Conservation (phyloP, 2,113 vertebrate genomes). For the Sphaerodactylus townsendi region DNA sequence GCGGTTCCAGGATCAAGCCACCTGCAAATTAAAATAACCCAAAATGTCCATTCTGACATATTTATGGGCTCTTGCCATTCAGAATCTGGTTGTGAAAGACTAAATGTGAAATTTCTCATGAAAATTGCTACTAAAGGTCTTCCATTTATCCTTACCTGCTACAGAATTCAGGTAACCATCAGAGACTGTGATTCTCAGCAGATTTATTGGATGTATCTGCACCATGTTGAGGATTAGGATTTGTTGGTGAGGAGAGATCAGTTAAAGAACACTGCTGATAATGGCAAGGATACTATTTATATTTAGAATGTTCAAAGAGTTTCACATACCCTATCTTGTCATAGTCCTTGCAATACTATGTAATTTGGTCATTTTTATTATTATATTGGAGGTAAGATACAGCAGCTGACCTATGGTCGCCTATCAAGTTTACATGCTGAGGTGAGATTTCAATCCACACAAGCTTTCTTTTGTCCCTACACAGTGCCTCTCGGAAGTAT, state of each 20-base stretch:
- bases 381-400: neutral
- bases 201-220: neutral
- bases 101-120: neutral
- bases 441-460: no score
- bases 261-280: neutral
- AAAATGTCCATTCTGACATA: conserved; percentile 4
- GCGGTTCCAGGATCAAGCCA: conserved; percentile 14
- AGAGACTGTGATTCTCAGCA: neutral
- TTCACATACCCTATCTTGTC: no score
- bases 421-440: no score
- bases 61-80: conserved; percentile 7
- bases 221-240: neutral
- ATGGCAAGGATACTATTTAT: neutral
- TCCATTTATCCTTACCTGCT: neutral
- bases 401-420: neutral
- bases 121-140: neutral
- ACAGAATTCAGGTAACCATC: neutral
- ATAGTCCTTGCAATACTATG: neutral
- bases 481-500: no score
- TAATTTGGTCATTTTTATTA: neutral
- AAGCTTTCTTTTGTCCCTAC: no score
- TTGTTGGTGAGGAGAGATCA: neutral
- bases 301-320: no score
- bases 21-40: conserved; percentile 35
- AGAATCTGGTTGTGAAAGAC: conserved; percentile 30